Conservation (phyloP, 2,113 vertebrate species). For the Indri indri region DNA sequence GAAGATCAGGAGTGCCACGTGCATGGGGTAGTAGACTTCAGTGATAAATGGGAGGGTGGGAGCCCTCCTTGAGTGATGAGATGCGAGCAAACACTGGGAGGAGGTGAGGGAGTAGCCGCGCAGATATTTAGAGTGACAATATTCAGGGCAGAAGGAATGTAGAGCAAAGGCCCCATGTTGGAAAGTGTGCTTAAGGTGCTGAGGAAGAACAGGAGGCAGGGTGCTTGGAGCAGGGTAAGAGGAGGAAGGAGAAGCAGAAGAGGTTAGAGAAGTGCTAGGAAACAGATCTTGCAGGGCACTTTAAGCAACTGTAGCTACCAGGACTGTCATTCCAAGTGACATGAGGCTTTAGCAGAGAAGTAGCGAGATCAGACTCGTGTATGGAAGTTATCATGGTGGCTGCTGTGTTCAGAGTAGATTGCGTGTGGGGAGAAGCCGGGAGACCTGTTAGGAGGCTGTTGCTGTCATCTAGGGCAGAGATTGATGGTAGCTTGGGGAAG, state of each 20-base stretch:
- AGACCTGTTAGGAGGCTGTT: not conserved
- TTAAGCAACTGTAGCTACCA: not conserved
- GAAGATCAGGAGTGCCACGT: not conserved
- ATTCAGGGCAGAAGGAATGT: not conserved
- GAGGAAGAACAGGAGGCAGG: no score
- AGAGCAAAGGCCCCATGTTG: not conserved
- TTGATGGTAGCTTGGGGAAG: rapidly evolving
- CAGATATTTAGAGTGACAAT: not conserved
- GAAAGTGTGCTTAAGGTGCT: not conserved
- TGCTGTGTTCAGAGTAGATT: not conserved
- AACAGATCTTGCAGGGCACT: no score
- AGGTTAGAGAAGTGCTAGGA: not conserved
- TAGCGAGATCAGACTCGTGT: not conserved
- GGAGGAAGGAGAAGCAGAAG: no score
- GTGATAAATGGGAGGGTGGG: not conserved
- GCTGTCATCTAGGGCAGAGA: not conserved
- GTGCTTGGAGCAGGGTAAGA: not conserved
- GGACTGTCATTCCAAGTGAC: no score
- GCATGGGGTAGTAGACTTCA: not conserved
- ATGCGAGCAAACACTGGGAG: not conserved
- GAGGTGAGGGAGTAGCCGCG: no score
- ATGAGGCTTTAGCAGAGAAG: not conserved
- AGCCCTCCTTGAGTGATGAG: not conserved
- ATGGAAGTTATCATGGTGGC: not conserved
- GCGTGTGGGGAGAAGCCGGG: not conserved